These are phyloP conservation scores for Isichthys henryi DNA, from an alignment of 2,113 vertebrate genomes.

Conservation along the genomic window DNA sequence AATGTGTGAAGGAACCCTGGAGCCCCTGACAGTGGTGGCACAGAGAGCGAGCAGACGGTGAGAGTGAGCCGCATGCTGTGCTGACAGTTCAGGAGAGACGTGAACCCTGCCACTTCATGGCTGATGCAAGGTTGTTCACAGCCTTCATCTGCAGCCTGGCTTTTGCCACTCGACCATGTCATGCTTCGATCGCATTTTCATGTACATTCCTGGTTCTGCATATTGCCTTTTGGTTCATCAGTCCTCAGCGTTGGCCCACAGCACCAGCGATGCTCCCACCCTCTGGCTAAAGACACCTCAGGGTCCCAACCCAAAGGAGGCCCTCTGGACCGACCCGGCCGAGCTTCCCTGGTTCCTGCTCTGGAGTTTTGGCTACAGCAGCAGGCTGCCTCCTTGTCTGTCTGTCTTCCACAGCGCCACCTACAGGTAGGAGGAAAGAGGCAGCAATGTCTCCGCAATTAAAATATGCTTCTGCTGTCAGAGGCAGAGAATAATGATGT, in stretches of 20 bases:
- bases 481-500: conserved; percentile 8
- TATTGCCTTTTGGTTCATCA: neutral
- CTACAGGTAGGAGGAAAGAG: neutral
- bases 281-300: too few species aligned
- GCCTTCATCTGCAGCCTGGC: neutral
- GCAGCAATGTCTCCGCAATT: neutral
- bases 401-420: neutral
- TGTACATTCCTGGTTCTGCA: neutral
- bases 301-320: too few species aligned
- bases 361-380: neutral
- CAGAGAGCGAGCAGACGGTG: neutral
- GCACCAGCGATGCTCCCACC: neutral
- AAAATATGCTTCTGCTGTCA: conserved; percentile 11
- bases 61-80: neutral
- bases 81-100: neutral
- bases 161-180: neutral
- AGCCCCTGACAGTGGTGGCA: neutral
- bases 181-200: neutral
- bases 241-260: neutral
- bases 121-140: neutral
- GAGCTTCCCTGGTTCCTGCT: neutral
- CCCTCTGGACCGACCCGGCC: neutral
- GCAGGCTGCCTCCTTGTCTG: neutral
- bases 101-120: neutral
- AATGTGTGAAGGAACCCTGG: neutral